These are phyloP conservation scores for Epicauta chinensis DNA, from an alignment of 1,140 invertebrate genomes.

Conservation along the genomic window DNA sequence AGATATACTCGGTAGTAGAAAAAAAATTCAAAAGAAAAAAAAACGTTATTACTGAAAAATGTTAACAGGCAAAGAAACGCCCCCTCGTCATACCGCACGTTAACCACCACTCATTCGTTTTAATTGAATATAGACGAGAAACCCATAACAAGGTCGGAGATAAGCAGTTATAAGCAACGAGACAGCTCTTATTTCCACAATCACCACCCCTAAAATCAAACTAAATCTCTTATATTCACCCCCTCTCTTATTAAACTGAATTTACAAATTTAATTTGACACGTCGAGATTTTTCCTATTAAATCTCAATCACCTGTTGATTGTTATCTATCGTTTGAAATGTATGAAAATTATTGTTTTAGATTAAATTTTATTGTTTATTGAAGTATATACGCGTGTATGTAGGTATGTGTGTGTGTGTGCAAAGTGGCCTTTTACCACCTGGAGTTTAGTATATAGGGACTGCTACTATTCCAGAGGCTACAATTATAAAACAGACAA, in stretches of 20 bases:
- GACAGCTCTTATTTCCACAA: slow-evolving; percentile 1
- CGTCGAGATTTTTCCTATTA: too few species aligned
- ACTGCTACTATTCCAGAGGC: slow-evolving; percentile 36
- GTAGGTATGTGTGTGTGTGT: not conserved
- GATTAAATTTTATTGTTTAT: not conserved
- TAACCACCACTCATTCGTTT: slow-evolving; percentile 35
- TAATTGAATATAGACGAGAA: slow-evolving; percentile 28
- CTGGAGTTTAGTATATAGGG: slow-evolving; percentile 29
- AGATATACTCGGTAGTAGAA: too few species aligned
- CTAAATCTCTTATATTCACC: too few species aligned
- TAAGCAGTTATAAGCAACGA: not conserved
- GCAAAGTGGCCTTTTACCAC: slow-evolving; percentile 39
- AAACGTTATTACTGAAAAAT: slow-evolving; percentile 28
- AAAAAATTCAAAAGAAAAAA: slow-evolving; percentile 21
- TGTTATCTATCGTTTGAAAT: too few species aligned
- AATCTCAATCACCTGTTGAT: too few species aligned
- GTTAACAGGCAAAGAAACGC: slow-evolving; percentile 25
- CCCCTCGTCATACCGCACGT: slow-evolving; percentile 24
- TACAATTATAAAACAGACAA: slow-evolving; percentile 40
- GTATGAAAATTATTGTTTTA: not conserved
- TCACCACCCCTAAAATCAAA: too few species aligned
- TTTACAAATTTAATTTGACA: too few species aligned
- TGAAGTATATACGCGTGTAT: slow-evolving; percentile 1
- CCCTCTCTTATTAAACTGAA: too few species aligned
- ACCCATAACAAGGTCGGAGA: slow-evolving; percentile 20